Percentiles rank a stretch among this genome's conserved stretches.
Evolutionary conservation across 2,113 vertebrate genomes (phyloP).

Genomic region (Pterocles burchelli): DNA sequence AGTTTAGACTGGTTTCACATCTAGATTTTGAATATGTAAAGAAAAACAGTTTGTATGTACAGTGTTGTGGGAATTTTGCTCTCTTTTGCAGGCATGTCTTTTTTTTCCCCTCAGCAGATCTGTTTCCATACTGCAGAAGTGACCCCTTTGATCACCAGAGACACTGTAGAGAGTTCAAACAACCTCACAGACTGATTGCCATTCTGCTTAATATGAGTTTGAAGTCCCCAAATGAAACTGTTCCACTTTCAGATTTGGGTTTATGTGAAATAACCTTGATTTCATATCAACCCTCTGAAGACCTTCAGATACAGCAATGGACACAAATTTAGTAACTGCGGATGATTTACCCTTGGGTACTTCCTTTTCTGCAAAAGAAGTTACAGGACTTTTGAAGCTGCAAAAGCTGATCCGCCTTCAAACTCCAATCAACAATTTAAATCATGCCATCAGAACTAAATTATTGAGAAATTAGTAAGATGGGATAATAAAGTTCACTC

Average conservation of each 20-base stretch:
- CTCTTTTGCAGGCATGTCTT: not conserved
- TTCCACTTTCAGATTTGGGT: not conserved
- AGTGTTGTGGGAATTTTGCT: not conserved
- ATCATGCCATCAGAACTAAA: not conserved
- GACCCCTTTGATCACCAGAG: not conserved
- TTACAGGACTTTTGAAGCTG: not conserved
- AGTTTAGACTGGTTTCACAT: not conserved
- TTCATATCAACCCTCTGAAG: not conserved
- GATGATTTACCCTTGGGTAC: not conserved
- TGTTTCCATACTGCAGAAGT: not conserved
- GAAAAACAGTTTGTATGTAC: not conserved
- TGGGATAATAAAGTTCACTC: not conserved
- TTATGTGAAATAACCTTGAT: not conserved
- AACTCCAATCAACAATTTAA: not conserved
- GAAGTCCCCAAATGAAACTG: not conserved
- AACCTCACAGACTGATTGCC: not conserved
- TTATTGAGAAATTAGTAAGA: not conserved
- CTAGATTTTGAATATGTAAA: not conserved
- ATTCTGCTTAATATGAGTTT: not conserved
- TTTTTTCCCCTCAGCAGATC: not conserved
- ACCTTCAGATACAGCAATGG: not conserved
- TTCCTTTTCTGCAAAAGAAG: not conserved
- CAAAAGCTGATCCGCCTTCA: not conserved
- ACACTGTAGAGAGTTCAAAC: not conserved
- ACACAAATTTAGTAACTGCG: not conserved